A percentile compares a stretch with the other conserved stretches of the same genome.
phyloP scores from a whole-genome alignment of 2,888 invertebrate genomes.

The Zygothrica quintamaculata region DNA sequence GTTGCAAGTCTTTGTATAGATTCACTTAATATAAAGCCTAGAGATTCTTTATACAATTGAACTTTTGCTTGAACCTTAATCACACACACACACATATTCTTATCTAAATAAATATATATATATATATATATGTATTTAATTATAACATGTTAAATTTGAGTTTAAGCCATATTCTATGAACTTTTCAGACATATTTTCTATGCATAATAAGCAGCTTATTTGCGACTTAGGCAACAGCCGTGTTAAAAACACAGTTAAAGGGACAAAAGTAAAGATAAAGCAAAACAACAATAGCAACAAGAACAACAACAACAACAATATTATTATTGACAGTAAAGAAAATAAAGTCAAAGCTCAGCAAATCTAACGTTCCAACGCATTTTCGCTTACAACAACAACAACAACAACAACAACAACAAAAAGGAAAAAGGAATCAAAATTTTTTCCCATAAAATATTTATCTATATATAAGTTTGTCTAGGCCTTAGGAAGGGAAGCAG shows the following conservation, averaged over 20 bases:
- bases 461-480: conserved; percentile 25
- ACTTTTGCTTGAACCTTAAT: no score
- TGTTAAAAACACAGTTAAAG: conserved; percentile 17
- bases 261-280: background rate
- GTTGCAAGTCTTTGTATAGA: no score
- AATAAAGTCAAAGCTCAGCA: conserved; percentile 32
- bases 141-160: conserved; percentile 1
- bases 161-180: conserved; percentile 15
- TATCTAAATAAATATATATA: no score
- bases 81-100: no score
- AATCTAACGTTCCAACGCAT: conserved; percentile 33
- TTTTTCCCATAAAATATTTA: conserved; percentile 49
- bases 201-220: conserved; percentile 33
- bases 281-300: conserved; percentile 14
- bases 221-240: conserved; percentile 6
- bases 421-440: conserved; percentile 20
- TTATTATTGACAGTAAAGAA: conserved; percentile 35
- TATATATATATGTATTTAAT: background rate
- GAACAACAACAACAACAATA: conserved; percentile 13
- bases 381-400: conserved; percentile 15
- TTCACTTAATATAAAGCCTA: no score
- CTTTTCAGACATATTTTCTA: conserved; percentile 7
- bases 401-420: background rate
- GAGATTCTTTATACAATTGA: no score
- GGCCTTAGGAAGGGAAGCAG: no score